Evolutionary conservation across 2,797 vertebrate genomes (phyloP), one percentile per base, ranked within the genome.

Genomic region (Florisuga fusca): DNA sequence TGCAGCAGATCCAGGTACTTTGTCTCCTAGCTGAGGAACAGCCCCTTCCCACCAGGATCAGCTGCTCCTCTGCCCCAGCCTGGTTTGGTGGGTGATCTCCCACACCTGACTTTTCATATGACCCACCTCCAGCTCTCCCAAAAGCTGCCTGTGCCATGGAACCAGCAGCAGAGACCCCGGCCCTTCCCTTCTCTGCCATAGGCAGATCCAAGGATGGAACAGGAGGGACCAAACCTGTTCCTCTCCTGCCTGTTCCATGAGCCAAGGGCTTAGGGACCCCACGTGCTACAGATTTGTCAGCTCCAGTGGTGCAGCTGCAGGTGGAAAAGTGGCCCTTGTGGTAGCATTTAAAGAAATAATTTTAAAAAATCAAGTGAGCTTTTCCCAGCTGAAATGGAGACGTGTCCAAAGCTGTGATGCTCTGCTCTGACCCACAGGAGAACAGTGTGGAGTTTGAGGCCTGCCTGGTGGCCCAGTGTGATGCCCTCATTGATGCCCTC

Each of bases 401-500:
- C 0, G 0, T 22, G 7, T 18, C 22, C 23, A 1, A 1, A 6
- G 25, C 69, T 89, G 34, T 93, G 86, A 90, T 20, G 12, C 10
- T 84, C 31, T 74, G 26, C 59, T 96, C 29, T 97, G 48, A 88
- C 83, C 74, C 10, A 1, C 97, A 99, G 99, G 99, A 99, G 98
- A 99, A 99, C 94, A 99, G 99, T 0, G 99, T 99, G 97, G 99
- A 99, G 98, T 99, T 99, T 1, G 99, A 99, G 94, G 99, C 99
- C 45, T 99, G 99, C 92, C 96, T 99, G 96, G 99, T 99, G 73
- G 99, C 99, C 15, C 99, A 99, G 95, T 99, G 99, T n/a, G 99
- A 99, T 0, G 99, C 99, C 50, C 98, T 99, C 93, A 99, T 99
- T 4, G 99, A 99, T 0, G 99, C 99, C 63, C 98, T 99, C 89